Evolutionary conservation across 2,797 vertebrate species (phyloP), one percentile per base, ranked within the genome.

Genomic region (Chelonia mydas): DNA sequence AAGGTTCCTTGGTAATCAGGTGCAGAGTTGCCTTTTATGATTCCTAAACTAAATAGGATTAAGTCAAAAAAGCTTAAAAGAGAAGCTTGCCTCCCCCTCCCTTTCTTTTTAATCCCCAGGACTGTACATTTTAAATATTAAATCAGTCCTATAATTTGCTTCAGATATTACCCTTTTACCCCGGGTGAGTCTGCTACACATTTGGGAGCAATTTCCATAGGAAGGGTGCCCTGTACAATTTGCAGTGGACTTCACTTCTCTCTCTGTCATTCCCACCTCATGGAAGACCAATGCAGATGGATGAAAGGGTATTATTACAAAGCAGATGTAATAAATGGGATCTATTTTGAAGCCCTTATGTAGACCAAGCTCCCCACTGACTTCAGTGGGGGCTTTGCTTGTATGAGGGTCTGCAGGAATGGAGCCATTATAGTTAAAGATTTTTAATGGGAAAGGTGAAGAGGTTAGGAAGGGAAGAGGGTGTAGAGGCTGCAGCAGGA

Each of bases 331-430:
- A 93, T 96, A 96, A 96, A 96, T 95, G 86, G 96, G 51, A 31
- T 90, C 95, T 90, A 86, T 96, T 97, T 86, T 91, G 90, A 93
- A 89, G 81, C 94, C 92, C 95, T 96, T 95, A 94, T 90, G 92
- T 94, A 92, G 92, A 94, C 90, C 95, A 97, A 93, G 91, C 96
- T 95, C 93, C 96, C 90, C 96, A 28, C 83, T 94, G 96, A 90
- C 94, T 93, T 96, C 88, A 84, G 84, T 84, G 89, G 86, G 94
- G 96, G 93, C 94, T 93, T 94, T 96, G 94, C 95, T 88, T 95
- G 61, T 89, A 83, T 88, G 72, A 83, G 49, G n/a, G n/a, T 41
- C n/a, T 72, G 68, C 37, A 72, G 68, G 31, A 85, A 65, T 88
- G 91, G 87, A 95, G 90, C 89, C 55, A 55, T 96, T 92, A 88